Evolutionary conservation across 2,797 vertebrate species (phyloP), one percentile per base, ranked within the genome.

Genomic region (Labroides dimidiatus): DNA sequence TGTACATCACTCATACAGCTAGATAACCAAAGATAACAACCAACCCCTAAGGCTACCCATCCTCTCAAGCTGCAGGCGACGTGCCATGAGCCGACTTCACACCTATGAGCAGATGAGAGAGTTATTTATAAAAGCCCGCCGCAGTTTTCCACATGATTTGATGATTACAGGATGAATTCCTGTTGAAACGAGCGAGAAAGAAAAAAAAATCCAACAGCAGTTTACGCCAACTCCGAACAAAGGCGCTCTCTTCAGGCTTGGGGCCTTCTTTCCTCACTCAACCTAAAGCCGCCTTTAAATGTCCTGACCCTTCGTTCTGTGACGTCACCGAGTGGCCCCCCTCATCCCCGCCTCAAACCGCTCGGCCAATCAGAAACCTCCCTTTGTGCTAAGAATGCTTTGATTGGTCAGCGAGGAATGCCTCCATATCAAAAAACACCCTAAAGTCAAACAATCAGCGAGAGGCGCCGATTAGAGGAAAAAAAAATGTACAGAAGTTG

Each of bases 21-120:
- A 96, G 95, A 96, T 96, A 96, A 96, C 95, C 95, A 96, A 96
- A 96, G 95, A 96, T 95, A 96, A 96, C 95, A 96, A 93, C 91
- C 94, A 95, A 95, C 94, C 95, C 95, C 94, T 91, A 84, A 89
- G 89, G 91, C 93, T 82, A 80, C 92, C 92, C 89, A 82, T 86
- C 72, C 81, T 89, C 89, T 91, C 73, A 65, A 68, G 72, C 78
- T 52, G 69, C 64, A 52, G 64, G 62, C 45, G 45, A 66, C 76
- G 77, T n/a, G 65, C 64, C 82, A 82, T 77, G 51, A 78, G 57
- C 73, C 83, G 64, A 66, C 78, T 42, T 82, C 67, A 81, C 79
- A 86, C 86, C 93, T 95, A 76, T 21, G 77, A 89, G 84, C 66
- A 91, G 56, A 89, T 47, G 42, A 85, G 54, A 89, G 56, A 42